Evolutionary conservation across 2,113 vertebrate genomes (phyloP), one percentile per base, ranked within the genome.

Genomic region (Symphodus melops): DNA sequence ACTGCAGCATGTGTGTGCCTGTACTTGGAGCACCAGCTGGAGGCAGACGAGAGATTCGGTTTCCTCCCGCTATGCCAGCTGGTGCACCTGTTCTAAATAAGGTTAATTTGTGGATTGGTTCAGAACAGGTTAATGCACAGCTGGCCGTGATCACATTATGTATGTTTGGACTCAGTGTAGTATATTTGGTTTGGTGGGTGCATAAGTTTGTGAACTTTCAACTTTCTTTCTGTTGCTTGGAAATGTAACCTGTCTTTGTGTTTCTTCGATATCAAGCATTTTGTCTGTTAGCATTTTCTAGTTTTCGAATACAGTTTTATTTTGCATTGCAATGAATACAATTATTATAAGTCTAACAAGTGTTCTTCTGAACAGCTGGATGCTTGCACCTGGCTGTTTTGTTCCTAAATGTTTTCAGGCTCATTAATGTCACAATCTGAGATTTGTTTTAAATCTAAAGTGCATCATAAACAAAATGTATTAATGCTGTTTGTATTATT

Each of bases 81-180:
- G 84, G 78, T 79, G 87, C 80, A 86, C 87, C 85, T 89, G 85
- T 28, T 86, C 79, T 37, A 56, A 74, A 78, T 68, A 56, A 82
- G 54, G 79, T 79, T 77, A 85, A 86, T 67, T 85, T 79, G 70
- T 77, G 60, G 72, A 83, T 58, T 85, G 83, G 77, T 75, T 88
- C 60, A 71, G 73, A 85, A 72, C 63, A 80, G 79, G 81, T 86
- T 77, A 77, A 86, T 79, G 58, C 75, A 66, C 77, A 82, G 48
- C 68, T 37, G 19, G 68, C 55, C 9, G 9, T 69, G 37, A 78
- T 70, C 39, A 48, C 49, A 82, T 67, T 68, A 60, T 75, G 55
- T 20, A 48, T 72, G 25, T 14, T 56, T 33, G n/a, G 54, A 10
- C 39, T 41, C 8, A 41, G 39, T 41, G 46, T 56, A 17, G 46